Conservation (phyloP, 2,888 invertebrate genomes). For the Acrobasis suavella region DNA sequence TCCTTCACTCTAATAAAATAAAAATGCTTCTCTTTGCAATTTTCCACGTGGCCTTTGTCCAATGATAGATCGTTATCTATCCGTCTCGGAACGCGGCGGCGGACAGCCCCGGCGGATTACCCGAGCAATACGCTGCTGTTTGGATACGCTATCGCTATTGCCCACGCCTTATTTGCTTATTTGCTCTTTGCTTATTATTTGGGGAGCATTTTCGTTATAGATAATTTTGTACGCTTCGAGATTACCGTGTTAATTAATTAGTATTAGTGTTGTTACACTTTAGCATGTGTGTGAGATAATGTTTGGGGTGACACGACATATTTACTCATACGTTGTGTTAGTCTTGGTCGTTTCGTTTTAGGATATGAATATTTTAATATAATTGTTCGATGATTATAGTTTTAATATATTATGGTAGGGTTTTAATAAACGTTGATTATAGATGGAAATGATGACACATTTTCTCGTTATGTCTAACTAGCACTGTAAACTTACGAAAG, state of each 20-base stretch:
- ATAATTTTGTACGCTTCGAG: not conserved
- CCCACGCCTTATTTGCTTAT: constrained; percentile 53
- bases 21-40: not conserved
- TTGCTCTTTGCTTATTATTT: constrained; percentile 41
- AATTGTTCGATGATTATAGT: no score
- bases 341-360: no score
- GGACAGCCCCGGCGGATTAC: constrained; percentile 52
- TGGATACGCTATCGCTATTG: constrained; percentile 55
- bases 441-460: no score
- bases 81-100: constrained; percentile 50
- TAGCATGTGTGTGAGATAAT: not conserved
- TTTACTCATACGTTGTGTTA: no score
- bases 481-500: no score
- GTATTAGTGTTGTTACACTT: not conserved
- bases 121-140: constrained; percentile 56
- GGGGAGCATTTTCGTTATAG: constrained; percentile 19
- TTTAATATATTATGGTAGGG: no score
- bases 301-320: not conserved
- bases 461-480: no score
- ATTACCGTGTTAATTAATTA: not conserved
- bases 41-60: not conserved
- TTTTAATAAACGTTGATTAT: no score
- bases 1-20: no score
- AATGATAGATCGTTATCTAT: constrained; percentile 15
- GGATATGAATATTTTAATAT: no score